Evolutionary conservation across 2,113 vertebrate genomes (phyloP), one percentile per base, ranked within the genome.

Genomic region (Naja naja): DNA sequence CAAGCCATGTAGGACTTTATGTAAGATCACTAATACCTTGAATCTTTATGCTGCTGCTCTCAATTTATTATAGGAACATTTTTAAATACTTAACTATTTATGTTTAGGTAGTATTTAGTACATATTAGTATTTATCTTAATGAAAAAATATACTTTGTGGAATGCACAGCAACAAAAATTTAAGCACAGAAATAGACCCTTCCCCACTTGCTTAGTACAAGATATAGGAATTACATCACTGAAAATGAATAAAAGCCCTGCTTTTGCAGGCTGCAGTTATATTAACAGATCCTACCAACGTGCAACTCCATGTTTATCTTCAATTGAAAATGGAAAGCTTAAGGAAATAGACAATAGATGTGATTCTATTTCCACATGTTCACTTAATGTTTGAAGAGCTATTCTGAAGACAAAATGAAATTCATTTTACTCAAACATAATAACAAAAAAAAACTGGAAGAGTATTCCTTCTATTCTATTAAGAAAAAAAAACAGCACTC

Each of bases 401-500:
- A 9, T 53, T 39, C 22, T 30, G 58, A 94, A 93, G 1, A 52
- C 39, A 87, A 85, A 16, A 86, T 55, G 64, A 58, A 43, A 0
- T 58, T 27, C 34, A 58, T 45, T 60, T 64, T 52, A 91, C 88
- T 52, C 52, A 81, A 81, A 39, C 4, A 3, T 58, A 90, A 9
- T 81, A 88, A 2, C 0, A 64, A 90, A 54, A 90, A 54, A 34
- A 69, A 30, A 14, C 60, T 69, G 43, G 91, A 85, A 64, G 10
- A 1, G 47, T 90, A 64, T 93, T 85, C 55, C 58, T 93, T 60
- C 95, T 93, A 9, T 9, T 85, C 25, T 86, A 55, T 94, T 89
- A 81, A 58, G n/a, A 55, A 81, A 23, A 92, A 64, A 89, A 52
- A 22, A 20, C 30, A 74, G 56, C 89, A 89, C 45, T 89, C 45